Evolutionary conservation across 2,797 vertebrate genomes (phyloP).

Genomic region (Leucoraja ocellata): DNA sequence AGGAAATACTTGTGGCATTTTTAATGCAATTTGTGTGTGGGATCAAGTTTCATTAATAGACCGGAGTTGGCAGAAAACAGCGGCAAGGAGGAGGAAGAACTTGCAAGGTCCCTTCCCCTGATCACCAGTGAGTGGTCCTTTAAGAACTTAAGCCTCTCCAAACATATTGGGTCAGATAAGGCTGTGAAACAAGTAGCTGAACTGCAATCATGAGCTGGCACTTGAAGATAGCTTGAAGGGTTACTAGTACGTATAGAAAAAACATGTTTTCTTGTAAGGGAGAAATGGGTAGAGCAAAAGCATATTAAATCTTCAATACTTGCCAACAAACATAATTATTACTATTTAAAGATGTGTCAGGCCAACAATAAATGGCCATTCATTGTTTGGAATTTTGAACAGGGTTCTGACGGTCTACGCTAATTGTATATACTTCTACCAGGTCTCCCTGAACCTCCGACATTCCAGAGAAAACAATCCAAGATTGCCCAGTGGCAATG

Average conservation of each 20-base stretch:
- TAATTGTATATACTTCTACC: too few species aligned
- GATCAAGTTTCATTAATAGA: neutral
- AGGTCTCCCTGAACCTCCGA: too few species aligned
- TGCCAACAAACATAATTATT: neutral
- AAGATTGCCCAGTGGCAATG: too few species aligned
- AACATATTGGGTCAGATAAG: neutral
- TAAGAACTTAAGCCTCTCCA: neutral
- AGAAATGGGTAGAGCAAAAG: neutral
- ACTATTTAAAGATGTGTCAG: neutral
- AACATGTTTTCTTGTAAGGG: neutral
- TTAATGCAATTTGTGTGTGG: neutral
- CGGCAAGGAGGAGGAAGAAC: neutral
- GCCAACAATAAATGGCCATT: neutral
- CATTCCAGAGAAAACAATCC: too few species aligned
- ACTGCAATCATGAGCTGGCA: neutral
- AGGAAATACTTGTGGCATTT: neutral
- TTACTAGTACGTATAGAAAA: neutral
- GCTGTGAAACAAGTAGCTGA: neutral
- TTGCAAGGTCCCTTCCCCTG: neutral
- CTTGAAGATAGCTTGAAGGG: neutral
- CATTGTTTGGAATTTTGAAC: neutral
- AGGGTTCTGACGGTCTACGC: neutral
- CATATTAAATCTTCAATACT: neutral
- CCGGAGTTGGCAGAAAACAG: neutral
- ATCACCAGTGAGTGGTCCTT: neutral